These are phyloP conservation scores for Mesorhabditis spiculigera DNA, from an alignment of 2,888 invertebrate species.

Conservation along the genomic window DNA sequence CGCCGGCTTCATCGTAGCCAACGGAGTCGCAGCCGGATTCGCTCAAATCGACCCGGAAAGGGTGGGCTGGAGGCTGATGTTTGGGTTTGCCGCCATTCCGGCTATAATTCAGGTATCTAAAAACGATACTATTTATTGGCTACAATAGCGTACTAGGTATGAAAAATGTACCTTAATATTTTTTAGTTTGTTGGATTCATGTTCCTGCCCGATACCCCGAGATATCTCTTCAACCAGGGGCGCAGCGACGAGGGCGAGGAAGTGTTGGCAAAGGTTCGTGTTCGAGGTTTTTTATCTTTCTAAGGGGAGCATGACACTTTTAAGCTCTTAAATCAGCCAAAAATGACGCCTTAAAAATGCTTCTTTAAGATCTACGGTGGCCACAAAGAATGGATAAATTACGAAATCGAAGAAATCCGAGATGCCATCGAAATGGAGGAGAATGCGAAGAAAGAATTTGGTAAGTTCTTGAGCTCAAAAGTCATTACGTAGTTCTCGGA, in stretches of 20 bases:
- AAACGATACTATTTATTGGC: background rate
- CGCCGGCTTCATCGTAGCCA: constrained; percentile 65
- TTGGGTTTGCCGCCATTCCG: constrained; percentile 63
- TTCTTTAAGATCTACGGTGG: constrained; percentile 47
- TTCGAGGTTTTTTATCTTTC: no score
- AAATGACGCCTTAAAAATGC: no score
- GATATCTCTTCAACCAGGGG: constrained; percentile 54
- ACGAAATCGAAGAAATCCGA: constrained; percentile 44
- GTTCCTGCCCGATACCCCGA: constrained; percentile 66
- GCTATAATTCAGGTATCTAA: constrained; percentile 24
- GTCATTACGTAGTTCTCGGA: no score
- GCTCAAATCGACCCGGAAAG: constrained; percentile 58
- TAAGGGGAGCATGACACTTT: no score
- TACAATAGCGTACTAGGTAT: background rate
- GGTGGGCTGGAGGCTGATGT: constrained; percentile 66
- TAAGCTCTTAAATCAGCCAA: no score
- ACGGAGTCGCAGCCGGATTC: constrained; percentile 63
- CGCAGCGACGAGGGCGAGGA: constrained; percentile 28
- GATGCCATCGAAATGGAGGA: constrained; percentile 16
- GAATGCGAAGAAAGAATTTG: background rate
- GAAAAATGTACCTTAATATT: constrained; percentile 58
- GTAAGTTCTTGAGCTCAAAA: background rate
- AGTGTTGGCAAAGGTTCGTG: constrained; percentile 23
- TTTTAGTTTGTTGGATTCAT: constrained; percentile 65
- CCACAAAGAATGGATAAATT: constrained; percentile 45